Base-by-base conservation (phyloP, 2,797 vertebrate genomes). In the Mormyrus hasselquistii region DNA sequence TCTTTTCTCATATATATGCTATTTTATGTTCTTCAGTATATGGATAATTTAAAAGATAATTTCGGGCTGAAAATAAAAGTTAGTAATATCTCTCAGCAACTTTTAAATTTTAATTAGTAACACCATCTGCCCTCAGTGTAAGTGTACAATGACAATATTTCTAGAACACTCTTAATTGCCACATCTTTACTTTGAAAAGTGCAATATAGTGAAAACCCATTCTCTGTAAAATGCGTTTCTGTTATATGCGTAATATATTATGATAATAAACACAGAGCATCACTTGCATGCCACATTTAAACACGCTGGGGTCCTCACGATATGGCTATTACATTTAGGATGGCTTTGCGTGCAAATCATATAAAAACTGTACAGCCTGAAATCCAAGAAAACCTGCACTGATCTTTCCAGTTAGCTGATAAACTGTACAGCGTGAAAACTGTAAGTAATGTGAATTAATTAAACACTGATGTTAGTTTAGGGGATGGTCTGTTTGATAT, bases 51-150 rank as follows among this genome's bases (percentile, higher is more conserved):
- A 52, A 85, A 50, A 50, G 83, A 49, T 44, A 19, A 83, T 84
- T 85, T 85, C 22, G 53, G 22, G 25, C 44, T 85, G n/a, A 50
- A 85, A 85, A 53, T 85, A 85, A 50, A 85, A 85, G 83, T 52
- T 85, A 52, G 22, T 85, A 82, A 82, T 82, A 82, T 82, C 76
- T 82, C 44, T 82, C n/a, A 82, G 41, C 76, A 82, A 82, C 76
- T 82, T 82, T 82, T 47, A 22, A 44, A 82, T 47, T 82, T 82
- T 82, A 82, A 82, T 82, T 82, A 82, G 41, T 44, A 82, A 47
- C 41, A 82, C 76, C 41, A 44, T 82, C 41, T 82, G 76, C 38
- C 76, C 76, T 82, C 41, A 4, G 41, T 76, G 34, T 82, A 82
- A 82, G 8, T 76, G 69, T 82, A 82, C 41, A 47, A 82, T 82